phyloP scores from a whole-genome alignment of 2,113 vertebrate species.

The Coracopsis vasa region DNA sequence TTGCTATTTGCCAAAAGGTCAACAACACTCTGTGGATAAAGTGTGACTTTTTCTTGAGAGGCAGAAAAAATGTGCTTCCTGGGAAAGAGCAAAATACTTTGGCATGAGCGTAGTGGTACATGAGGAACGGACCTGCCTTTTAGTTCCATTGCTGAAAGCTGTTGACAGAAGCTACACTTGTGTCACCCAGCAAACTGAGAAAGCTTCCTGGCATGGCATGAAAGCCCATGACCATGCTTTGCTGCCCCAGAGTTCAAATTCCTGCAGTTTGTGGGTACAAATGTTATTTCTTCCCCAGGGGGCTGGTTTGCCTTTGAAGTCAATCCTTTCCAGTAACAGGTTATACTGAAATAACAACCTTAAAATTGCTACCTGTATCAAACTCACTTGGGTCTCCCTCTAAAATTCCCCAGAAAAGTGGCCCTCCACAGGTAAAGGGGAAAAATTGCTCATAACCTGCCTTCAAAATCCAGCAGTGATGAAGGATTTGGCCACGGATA shows the following conservation, averaged over 20 bases:
- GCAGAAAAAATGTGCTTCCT: background rate
- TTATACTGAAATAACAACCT: background rate
- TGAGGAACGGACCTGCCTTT: background rate
- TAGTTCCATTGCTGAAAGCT: background rate
- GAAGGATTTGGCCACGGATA: background rate
- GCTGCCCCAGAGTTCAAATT: background rate
- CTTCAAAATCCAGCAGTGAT: background rate
- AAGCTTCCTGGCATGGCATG: background rate
- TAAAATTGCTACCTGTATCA: background rate
- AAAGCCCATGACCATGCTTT: background rate
- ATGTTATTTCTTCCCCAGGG: background rate
- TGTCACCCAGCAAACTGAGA: background rate
- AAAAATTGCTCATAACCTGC: background rate
- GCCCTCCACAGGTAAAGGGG: background rate
- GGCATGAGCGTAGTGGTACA: background rate
- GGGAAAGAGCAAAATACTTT: background rate
- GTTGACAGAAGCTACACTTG: background rate
- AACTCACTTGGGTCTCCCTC: background rate
- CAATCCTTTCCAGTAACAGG: background rate
- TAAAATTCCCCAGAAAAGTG: background rate
- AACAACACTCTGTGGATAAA: background rate
- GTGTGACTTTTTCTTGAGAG: background rate
- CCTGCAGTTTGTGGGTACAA: background rate
- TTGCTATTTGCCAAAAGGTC: background rate
- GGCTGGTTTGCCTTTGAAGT: background rate